A percentile compares a stretch with the other conserved stretches of the same genome.
phyloP scores from a whole-genome alignment of 2,113 vertebrate species.

The Furnarius figulus region DNA sequence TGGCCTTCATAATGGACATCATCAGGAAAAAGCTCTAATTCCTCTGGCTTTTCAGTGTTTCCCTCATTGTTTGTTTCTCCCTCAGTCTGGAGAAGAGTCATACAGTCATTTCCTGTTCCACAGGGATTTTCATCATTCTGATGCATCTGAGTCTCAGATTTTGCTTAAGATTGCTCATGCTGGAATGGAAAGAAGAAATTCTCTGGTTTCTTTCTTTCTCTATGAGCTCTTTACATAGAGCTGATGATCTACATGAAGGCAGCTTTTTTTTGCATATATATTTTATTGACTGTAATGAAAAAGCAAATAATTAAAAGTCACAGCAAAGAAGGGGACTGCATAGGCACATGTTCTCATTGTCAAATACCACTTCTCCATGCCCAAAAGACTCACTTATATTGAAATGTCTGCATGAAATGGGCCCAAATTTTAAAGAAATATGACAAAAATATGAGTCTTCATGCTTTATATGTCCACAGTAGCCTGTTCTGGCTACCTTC shows the following conservation, averaged over 20 bases:
- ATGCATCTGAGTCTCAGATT: background rate
- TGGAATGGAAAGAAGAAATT: constrained; percentile 10
- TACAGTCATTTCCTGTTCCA: background rate
- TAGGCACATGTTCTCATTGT: background rate
- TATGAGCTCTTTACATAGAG: background rate
- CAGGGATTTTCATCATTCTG: background rate
- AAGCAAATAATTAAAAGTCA: background rate
- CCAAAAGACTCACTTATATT: background rate
- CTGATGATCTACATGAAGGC: background rate
- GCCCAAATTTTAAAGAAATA: background rate
- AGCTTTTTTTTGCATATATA: background rate
- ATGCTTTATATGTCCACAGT: background rate
- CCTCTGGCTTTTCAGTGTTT: background rate
- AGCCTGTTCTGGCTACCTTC: background rate
- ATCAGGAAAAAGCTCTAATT: background rate
- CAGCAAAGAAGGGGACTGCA: background rate
- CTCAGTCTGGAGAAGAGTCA: background rate
- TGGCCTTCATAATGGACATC: background rate
- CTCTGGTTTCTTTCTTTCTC: background rate
- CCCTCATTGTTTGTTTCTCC: background rate
- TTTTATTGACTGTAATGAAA: background rate
- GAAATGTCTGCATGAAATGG: background rate
- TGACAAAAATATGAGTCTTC: background rate
- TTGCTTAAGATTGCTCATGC: background rate
- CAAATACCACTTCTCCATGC: background rate